Conservation (phyloP, 92 coral and sea anemone species). For the Anthopleura xanthogrammica region DNA sequence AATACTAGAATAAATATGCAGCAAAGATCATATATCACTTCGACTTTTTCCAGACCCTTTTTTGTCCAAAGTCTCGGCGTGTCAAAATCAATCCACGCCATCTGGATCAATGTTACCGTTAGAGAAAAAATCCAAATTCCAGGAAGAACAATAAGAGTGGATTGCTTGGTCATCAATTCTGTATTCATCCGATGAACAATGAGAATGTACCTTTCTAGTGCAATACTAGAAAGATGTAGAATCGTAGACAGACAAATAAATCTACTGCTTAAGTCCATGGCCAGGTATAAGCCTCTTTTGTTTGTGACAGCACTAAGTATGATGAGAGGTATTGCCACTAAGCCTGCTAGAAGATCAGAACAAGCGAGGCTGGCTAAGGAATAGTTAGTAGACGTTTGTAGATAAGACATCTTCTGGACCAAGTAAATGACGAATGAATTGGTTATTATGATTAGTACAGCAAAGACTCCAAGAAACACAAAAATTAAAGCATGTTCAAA, state of each 20-base stretch:
- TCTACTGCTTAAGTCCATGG: conserved; percentile 18
- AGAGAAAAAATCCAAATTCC: conserved; percentile 23
- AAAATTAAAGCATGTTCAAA: conserved; percentile 3
- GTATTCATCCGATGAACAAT: conserved; percentile 33
- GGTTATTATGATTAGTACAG: background rate
- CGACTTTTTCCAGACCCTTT: background rate
- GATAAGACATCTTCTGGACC: conserved; percentile 14
- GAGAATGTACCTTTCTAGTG: conserved; percentile 28
- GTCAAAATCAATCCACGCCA: conserved; percentile 21
- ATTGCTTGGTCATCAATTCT: conserved; percentile 28
- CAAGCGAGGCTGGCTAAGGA: conserved; percentile 31
- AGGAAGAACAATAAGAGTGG: conserved; percentile 18
- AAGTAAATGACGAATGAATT: conserved; percentile 23
- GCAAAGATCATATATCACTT: conserved; percentile 31
- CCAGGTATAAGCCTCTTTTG: conserved; percentile 1
- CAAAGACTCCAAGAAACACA: conserved; percentile 21
- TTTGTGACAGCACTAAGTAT: background rate
- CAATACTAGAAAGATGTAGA: conserved; percentile 26
- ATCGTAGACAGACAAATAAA: conserved; percentile 25
- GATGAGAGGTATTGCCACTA: conserved; percentile 19
- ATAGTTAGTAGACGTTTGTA: conserved; percentile 28
- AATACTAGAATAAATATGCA: conserved; percentile 13
- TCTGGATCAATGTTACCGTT: conserved; percentile 19
- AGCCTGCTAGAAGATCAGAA: conserved; percentile 26
- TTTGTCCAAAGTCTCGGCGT: conserved; percentile 10